These are phyloP conservation scores for Riparia riparia DNA, from an alignment of 2,113 vertebrate species.

Conservation along the genomic window DNA sequence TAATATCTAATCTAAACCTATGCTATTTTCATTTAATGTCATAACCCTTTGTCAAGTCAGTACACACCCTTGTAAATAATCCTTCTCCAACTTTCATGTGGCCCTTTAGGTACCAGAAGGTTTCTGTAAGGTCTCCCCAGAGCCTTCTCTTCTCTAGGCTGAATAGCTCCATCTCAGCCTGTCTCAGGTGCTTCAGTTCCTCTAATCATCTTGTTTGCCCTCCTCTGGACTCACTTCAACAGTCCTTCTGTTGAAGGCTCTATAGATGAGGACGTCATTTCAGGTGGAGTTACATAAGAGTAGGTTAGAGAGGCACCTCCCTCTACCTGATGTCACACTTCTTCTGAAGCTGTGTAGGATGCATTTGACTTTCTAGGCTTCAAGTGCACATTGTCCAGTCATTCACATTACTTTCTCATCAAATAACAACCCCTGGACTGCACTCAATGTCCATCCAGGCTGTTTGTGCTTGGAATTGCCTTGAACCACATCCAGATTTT, in stretches of 20 bases:
- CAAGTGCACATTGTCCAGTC: neutral
- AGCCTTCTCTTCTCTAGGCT: neutral
- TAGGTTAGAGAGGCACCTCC: neutral
- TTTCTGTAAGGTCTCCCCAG: neutral
- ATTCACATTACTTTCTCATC: neutral
- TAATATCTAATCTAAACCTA: neutral
- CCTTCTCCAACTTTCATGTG: neutral
- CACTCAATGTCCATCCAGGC: rapidly evolving
- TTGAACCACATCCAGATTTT: neutral
- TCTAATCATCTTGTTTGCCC: neutral
- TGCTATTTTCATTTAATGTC: neutral
- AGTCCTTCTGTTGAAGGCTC: neutral
- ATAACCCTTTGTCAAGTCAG: neutral
- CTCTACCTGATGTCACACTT: neutral
- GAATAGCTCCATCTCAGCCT: neutral
- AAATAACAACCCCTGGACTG: neutral
- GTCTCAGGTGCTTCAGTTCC: neutral
- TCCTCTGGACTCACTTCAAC: neutral
- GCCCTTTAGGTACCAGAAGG: neutral
- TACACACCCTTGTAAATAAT: neutral
- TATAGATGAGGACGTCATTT: no score
- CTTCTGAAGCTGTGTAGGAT: neutral
- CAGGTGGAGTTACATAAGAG: neutral
- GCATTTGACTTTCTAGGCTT: neutral
- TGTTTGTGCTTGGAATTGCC: neutral